Base-by-base conservation (phyloP, 2,797 vertebrate species). In the Eulemur mongoz region DNA sequence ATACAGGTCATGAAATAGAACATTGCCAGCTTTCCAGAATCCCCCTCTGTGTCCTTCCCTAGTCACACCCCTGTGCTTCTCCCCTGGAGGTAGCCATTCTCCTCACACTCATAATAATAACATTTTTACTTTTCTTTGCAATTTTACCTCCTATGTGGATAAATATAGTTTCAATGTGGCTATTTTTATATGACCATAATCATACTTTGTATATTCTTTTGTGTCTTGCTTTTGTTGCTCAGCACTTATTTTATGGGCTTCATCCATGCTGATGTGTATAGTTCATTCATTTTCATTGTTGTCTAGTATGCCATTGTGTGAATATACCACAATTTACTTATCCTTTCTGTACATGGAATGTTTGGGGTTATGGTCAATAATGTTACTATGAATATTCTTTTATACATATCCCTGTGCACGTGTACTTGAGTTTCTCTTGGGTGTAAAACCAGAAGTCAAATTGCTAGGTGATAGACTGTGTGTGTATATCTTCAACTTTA, bases 271-370 rank as follows among this genome's bases (percentile, higher is more conserved):
- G 45, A 76, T 86, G 18, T 91, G 30, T 63, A 57, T 25, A 93
- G 50, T 5, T 89, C 35, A 17, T 73, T 96, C 9, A 2, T 94
- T 96, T 93, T 72, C 73, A 45, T n/a, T 92, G 38, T 27, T 95
- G 27, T 69, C 11, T 32, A 83, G 7, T 93, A 70, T 87, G 76
- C 83, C 6, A 7, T 65, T 54, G 22, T 84, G 6, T 67, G 20
- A 81, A 40, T 57, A 32, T 52, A 35, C 12, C 35, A 50, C 50
- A 35, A 15, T 76, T 65, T 63, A 78, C 67, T 63, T 91, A 11
- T 69, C 23, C 23, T 40, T 70, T 88, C 72, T 93, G 22, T 79
- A 54, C 48, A 12, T 40, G 52, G 40, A 82, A 69, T 38, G 3
- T 89, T 75, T 81, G 63, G 65, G 18, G 52, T 38, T 61, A 7